Evolutionary conservation across 2,888 invertebrate species (phyloP).

Genomic region (Ephialtes manifestator): DNA sequence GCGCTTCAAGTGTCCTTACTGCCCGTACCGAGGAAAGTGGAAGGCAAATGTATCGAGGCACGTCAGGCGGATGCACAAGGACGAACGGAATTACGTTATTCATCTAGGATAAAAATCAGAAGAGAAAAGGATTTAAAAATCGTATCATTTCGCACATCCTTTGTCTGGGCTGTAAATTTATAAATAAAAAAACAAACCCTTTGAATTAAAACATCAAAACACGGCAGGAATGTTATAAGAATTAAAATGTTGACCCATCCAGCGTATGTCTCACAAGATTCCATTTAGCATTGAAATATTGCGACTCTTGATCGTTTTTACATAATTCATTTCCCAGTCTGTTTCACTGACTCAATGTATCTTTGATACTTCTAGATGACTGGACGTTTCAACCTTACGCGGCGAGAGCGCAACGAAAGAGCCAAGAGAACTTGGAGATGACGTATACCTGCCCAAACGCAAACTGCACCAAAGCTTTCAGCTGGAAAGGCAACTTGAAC

Average conservation of each 20-base stretch:
- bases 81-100: conserved; percentile 68
- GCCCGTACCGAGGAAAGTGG: conserved; percentile 78
- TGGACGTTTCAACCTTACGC: background rate
- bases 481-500: conserved; percentile 74
- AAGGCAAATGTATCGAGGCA: conserved; percentile 76
- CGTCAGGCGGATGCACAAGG: conserved; percentile 72
- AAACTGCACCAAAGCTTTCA: conserved; percentile 77
- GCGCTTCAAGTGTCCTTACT: conserved; percentile 78
- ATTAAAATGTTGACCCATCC: background rate
- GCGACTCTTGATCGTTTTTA: background rate
- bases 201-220: background rate
- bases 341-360: conserved; percentile 43
- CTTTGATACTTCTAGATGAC: conserved; percentile 57
- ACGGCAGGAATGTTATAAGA: background rate
- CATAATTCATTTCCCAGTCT: background rate
- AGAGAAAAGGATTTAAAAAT: background rate
- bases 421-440: conserved; percentile 34
- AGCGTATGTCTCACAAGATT: background rate
- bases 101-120: background rate
- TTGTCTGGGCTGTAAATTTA: conserved; percentile 13
- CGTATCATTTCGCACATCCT: conserved; percentile 14
- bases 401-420: conserved; percentile 1
- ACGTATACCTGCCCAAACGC: conserved; percentile 73
- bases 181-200: conserved; percentile 11
- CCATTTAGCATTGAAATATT: background rate